Base-by-base conservation (phyloP, 2,888 invertebrate species). In the Phengaris alcon region DNA sequence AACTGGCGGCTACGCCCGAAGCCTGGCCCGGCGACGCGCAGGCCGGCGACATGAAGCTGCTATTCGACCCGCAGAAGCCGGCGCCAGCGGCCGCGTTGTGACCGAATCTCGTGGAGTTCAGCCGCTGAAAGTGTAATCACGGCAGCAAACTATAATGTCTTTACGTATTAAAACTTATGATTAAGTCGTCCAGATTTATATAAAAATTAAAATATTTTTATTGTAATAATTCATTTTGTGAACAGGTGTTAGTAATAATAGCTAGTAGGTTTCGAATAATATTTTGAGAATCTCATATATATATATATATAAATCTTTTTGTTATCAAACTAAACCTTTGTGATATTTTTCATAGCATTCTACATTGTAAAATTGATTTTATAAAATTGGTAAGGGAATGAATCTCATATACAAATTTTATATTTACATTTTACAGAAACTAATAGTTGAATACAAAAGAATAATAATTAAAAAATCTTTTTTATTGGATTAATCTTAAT, bases 1-100 rank as follows among this genome's bases (percentile, higher is more conserved):
- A 35, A 4, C 35, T 35, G 64, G 3, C 15, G 59, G 3, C 22
- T 59, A 15, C 15, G 15, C 59, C 22, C 59, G 59, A 35, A 4
- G 22, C 15, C 3, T 57, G 57, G 57, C 15, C 3, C 64, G 35
- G 35, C 35, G 22, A 22, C 64, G 64, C 6, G 22, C 12, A 3
- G 35, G 35, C 64, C 64, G 64, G 5, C 6, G 35, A 64, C 35
- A 6, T 64, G 1, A 10, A 64, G 12, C 64, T 44, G 64, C 64
- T 64, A 12, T 64, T 64, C 64, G 64, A 64, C 6, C 64, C 64
- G 35, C 64, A 64, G 64, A 64, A 64, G 64, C 64, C 64, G 44
- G 35, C 64, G 13, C 35, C 64, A 6, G 64, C 64, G 12, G 64
- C 64, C 64, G 64, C 64, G 35, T 35, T 64, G 35, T 64, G 64